Evolutionary conservation across 2,113 vertebrate species (phyloP), one percentile per base, ranked within the genome.

Genomic region (Bubo blakistoni): DNA sequence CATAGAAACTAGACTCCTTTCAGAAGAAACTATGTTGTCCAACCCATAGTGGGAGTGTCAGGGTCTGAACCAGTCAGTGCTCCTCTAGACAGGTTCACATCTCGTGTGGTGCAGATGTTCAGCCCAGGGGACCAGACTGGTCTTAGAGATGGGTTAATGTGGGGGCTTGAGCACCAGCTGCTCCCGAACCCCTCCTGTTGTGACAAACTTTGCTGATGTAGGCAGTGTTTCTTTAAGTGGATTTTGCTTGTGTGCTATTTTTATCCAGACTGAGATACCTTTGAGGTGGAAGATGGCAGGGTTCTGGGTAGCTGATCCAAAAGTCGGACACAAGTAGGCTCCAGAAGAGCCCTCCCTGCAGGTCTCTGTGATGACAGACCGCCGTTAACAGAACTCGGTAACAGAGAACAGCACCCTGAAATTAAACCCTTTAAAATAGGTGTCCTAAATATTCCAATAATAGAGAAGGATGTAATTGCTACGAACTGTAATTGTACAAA

Each of bases 21-120:
- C 58, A 20, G 61, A 59, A 61, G 54, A 57, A 86, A 47, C 29
- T 36, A 0, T 0, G 0, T 38, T 79, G 21, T 40, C 57, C 30
- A 46, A 1, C 38, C 14, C 34, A 0, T 36, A 24, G 57, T 2
- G 3, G 26, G 25, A 26, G 29, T 7, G 2, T 24, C 34, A 14
- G 38, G 11, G 22, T 66, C 40, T 47, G 58, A 74, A 49, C 7
- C 70, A 38, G 57, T 38, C 2, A 8, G 30, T 36, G 44, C 67
- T 77, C 30, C 36, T 90, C 49, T 38, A 7, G 62, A 18, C 24
- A 38, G 16, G 10, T 51, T 84, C 42, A 25, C 4, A 3, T 51
- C 32, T 16, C 0, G 1, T 26, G 49, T 42, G 71, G 62, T 47
- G 22, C 62, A 49, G 15, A 38, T 61, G 18, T 61, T 65, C 17